These are phyloP conservation scores for Phylloscopus whistleri DNA, from an alignment of 2,113 vertebrate species.

Conservation along the genomic window DNA sequence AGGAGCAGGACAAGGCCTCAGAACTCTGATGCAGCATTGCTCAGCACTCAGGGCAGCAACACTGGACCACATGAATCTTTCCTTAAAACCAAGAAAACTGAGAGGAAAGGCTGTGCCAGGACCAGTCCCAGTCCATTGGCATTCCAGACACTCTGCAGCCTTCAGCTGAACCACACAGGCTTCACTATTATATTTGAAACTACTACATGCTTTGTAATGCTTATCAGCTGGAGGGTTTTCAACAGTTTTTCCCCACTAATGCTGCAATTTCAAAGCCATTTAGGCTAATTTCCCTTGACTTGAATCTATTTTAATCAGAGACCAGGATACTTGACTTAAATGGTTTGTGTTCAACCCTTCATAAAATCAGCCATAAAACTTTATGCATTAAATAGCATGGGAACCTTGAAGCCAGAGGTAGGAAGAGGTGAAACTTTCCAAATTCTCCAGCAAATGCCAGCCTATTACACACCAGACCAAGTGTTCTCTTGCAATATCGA, in stretches of 20 bases:
- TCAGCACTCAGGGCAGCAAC: background rate
- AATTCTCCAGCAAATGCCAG: background rate
- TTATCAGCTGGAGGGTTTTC: constrained; percentile 67
- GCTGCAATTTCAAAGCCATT: constrained; percentile 74
- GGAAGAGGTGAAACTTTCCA: constrained; percentile 2
- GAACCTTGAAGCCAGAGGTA: background rate
- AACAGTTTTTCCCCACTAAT: constrained; percentile 59
- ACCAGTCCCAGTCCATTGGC: background rate
- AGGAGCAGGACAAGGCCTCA: background rate
- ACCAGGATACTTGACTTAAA: constrained; percentile 69
- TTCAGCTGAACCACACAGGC: constrained; percentile 20
- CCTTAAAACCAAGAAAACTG: background rate
- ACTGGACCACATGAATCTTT: background rate
- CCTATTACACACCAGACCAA: background rate
- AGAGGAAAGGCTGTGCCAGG: background rate
- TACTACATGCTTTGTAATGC: constrained; percentile 52
- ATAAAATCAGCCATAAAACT: constrained; percentile 64
- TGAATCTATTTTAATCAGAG: constrained; percentile 75
- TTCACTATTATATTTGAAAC: constrained; percentile 50
- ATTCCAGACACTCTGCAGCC: constrained; percentile 20
- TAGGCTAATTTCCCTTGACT: constrained; percentile 74
- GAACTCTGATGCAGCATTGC: background rate
- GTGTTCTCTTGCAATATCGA: background rate
- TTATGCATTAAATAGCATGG: background rate
- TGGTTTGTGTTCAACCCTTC: constrained; percentile 69